These are phyloP conservation scores for Capreolus pygargus DNA, from an alignment of 2,113 vertebrate genomes.

Conservation along the genomic window DNA sequence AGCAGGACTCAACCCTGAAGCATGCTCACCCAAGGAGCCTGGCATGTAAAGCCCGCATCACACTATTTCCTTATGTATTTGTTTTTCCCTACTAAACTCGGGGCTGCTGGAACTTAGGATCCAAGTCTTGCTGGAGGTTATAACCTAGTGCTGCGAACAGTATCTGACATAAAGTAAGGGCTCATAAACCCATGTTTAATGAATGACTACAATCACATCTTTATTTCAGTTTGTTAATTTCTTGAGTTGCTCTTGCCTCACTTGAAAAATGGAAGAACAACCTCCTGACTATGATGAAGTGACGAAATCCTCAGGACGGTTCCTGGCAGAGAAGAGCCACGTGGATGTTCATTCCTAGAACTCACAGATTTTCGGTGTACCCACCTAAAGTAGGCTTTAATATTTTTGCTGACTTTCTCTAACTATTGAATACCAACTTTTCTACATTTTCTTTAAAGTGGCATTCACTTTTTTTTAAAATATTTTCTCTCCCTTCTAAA, in stretches of 20 bases:
- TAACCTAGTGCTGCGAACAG: background rate
- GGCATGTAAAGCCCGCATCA: background rate
- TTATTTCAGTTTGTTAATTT: background rate
- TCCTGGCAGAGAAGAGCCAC: background rate
- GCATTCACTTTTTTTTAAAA: background rate
- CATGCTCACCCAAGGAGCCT: background rate
- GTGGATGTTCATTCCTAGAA: background rate
- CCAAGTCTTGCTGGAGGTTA: background rate
- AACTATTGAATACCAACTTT: background rate
- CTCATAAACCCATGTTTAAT: background rate
- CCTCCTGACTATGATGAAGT: background rate
- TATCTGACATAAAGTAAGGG: background rate
- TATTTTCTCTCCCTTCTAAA: slow-evolving; percentile 35
- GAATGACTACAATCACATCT: background rate
- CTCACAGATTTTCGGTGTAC: background rate
- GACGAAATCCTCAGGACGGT: background rate
- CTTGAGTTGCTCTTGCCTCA: background rate
- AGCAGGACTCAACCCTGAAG: background rate
- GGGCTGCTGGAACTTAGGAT: background rate
- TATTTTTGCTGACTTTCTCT: background rate
- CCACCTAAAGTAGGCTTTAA: background rate
- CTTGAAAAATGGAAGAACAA: background rate
- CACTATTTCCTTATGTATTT: background rate
- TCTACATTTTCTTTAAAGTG: background rate
- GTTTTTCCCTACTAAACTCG: background rate